Percentiles rank a stretch among this genome's conserved stretches.
phyloP scores from a whole-genome alignment of 2,888 invertebrate genomes.

The Mesodorylaimus sp. region DNA sequence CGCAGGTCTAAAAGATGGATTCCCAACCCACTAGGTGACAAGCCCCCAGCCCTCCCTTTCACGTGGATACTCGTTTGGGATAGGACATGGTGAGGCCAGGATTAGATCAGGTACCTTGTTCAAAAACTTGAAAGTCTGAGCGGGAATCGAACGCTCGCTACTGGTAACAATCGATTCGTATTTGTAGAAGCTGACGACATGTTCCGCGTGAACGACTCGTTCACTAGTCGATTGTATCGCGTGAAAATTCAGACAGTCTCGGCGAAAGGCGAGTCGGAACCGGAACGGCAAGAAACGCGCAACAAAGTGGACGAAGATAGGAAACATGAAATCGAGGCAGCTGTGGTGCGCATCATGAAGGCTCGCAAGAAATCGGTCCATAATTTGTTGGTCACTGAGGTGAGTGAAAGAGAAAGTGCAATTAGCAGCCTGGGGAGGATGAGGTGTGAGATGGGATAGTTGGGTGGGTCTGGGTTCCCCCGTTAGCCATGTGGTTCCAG shows the following conservation, averaged over 20 bases:
- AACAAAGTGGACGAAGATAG: constrained; percentile 96
- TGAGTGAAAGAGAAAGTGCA: constrained; percentile 22
- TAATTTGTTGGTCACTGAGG: constrained; percentile 82
- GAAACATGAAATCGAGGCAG: constrained; percentile 97
- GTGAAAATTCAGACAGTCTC: constrained; percentile 50
- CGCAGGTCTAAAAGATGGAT: too few relatives aligned
- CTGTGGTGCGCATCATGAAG: constrained; percentile 98
- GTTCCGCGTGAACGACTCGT: constrained; percentile 90
- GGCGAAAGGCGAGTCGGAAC: constrained; percentile 89
- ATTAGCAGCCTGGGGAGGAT: background rate
- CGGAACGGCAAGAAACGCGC: constrained; percentile 92
- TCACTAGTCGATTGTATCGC: constrained; percentile 88
- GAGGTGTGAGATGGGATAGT: background rate
- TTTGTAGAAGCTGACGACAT: constrained; percentile 30
- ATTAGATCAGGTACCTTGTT: too few relatives aligned
- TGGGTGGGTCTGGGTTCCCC: too few relatives aligned
- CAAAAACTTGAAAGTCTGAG: too few relatives aligned
- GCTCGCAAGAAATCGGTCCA: constrained; percentile 70
- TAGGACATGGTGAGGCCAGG: too few relatives aligned
- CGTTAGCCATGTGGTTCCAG: too few relatives aligned
- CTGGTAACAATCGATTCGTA: background rate
- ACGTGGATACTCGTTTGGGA: too few relatives aligned
- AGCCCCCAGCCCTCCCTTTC: too few relatives aligned
- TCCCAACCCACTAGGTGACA: too few relatives aligned
- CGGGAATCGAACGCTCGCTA: constrained; percentile 16